Base-by-base conservation (phyloP, 2,113 vertebrate genomes). In the Pteruthius melanotis region DNA sequence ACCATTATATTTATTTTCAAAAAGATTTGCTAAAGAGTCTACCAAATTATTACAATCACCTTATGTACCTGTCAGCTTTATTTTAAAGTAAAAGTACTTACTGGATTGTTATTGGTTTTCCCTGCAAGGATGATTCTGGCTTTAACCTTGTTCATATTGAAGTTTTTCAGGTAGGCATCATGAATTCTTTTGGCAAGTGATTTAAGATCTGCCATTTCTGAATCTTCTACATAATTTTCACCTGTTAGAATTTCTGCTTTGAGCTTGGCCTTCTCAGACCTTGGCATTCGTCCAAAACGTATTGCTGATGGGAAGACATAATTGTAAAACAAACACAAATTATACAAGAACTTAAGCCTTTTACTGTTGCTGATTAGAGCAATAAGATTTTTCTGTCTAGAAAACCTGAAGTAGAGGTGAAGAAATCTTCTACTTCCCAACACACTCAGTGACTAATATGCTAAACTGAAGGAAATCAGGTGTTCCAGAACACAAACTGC, bases 101-200 rank as follows among this genome's bases (percentile, higher is more conserved):
- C 99, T 89, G 99, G 98, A 49, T 98, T 98, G 92, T 98, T 99
- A 98, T 95, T 99, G 94, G 99, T 98, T 97, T 99, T 99, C 89
- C 99, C 99, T 2, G 99, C 99, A 61, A 99, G 98, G 93, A 99
- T 99, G 95, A 99, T 98, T 35, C 99, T 97, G 75, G 99, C 99
- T 97, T 99, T 99, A 93, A 98, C 98, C 97, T 99, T 99, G 98
- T 99, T 99, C 99, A 99, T 99, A 94, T 98, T 99, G 97, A 99
- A 99, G 98, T 99, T 99, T 98, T 99, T 99, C 97, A 99, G 96
- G 98, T 99, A 99, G 92, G 99, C 99, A 78, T 99, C 99, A 11
- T 99, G 98, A 95, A 99, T 99, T 90, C 98, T 98, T 96, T 98
- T 98, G 96, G 99, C 99, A 54, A 99, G 98, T 10, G 98, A 99